Evolutionary conservation across 1,140 invertebrate genomes (phyloP).

Genomic region (Micrasema minimum): DNA sequence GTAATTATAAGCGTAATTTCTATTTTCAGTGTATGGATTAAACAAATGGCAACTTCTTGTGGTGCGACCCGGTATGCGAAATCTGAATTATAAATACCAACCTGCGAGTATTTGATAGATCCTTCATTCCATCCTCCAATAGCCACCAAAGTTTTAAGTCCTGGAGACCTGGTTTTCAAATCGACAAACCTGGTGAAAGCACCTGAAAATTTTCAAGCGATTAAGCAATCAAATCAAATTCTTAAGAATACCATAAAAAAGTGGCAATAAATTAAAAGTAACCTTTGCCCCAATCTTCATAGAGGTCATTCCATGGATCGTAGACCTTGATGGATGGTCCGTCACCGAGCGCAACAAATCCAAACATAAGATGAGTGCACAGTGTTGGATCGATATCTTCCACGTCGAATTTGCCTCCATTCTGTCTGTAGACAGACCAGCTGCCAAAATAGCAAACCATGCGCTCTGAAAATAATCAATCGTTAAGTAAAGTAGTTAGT

Average conservation of each 20-base stretch:
- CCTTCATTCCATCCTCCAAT: slow-evolving; percentile 86
- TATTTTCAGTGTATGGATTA: too few relatives aligned
- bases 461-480: slow-evolving; percentile 58
- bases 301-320: slow-evolving; percentile 74
- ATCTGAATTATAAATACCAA: too few relatives aligned
- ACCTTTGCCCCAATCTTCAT: slow-evolving; percentile 64
- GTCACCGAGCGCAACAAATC: slow-evolving; percentile 73
- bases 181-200: slow-evolving; percentile 44
- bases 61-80: too few relatives aligned
- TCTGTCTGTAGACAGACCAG: slow-evolving; percentile 77
- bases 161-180: slow-evolving; percentile 60
- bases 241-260: too few relatives aligned
- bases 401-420: slow-evolving; percentile 73
- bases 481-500: neutral
- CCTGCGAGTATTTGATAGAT: slow-evolving; percentile 72
- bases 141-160: slow-evolving; percentile 75
- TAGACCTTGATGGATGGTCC: slow-evolving; percentile 65
- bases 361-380: slow-evolving; percentile 80
- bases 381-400: slow-evolving; percentile 75
- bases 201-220: too few relatives aligned
- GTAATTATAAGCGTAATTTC: too few relatives aligned
- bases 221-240: too few relatives aligned
- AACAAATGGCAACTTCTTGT: too few relatives aligned
- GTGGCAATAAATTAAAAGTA: too few relatives aligned
- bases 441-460: slow-evolving; percentile 79